phyloP scores from a whole-genome alignment of 2,797 vertebrate genomes.

The Peromyscus melanophrys region DNA sequence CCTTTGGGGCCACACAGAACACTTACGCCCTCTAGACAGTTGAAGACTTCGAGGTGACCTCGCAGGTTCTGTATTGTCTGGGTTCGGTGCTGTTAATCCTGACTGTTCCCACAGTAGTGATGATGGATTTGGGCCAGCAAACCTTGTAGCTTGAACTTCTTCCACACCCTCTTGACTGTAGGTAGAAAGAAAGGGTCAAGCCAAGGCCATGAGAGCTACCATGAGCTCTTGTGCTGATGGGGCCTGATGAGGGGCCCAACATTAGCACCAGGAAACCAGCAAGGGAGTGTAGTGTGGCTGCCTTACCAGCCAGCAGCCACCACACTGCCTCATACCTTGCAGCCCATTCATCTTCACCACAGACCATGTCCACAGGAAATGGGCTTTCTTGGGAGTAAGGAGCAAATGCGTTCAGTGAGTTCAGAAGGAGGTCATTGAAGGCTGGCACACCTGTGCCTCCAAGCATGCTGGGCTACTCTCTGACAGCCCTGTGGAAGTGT shows the following conservation, averaged over 20 bases:
- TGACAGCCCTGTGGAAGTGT: background rate
- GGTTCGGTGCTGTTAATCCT: background rate
- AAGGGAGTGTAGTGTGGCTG: background rate
- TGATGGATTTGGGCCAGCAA: background rate
- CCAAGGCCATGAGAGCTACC: background rate
- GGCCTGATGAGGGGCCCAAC: background rate
- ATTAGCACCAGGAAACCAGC: background rate
- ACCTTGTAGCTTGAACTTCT: background rate
- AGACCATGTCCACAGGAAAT: background rate
- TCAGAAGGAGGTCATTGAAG: background rate
- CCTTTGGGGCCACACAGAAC: background rate
- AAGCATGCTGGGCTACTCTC: background rate
- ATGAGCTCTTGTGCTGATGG: background rate
- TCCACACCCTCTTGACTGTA: background rate
- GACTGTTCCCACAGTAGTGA: background rate
- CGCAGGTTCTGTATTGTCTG: background rate
- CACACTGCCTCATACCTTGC: background rate
- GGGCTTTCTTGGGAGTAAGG: conserved; percentile 3
- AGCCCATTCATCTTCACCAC: background rate
- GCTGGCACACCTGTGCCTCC: background rate
- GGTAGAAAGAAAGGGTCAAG: background rate
- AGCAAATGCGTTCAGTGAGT: background rate
- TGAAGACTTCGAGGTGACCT: background rate
- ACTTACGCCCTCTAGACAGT: background rate
- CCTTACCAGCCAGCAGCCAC: background rate